Evolutionary conservation across 2,113 vertebrate species (phyloP), one percentile per base, ranked within the genome.

Genomic region (Thinocorus orbignyianus): DNA sequence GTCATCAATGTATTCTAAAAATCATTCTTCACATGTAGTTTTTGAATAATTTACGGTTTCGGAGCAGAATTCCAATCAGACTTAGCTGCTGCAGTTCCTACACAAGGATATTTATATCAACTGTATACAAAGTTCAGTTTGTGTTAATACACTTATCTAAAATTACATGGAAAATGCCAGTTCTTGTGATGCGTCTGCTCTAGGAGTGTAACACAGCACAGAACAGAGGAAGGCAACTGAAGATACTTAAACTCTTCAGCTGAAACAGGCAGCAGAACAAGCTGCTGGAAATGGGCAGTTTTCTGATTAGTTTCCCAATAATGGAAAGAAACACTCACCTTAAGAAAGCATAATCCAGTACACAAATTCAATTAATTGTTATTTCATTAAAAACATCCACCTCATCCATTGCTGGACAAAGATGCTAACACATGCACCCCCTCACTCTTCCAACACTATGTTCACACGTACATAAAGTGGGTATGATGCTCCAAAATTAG

Each of bases 1-100:
- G 52, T 82, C 71, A 94, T 85, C 39, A n/a, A 72, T 30, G 26
- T 90, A 78, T 69, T 93, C 80, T 72, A 76, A 90, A 96, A 94
- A 69, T 52, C 42, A 82, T 82, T 85, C 35, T 90, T 84, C 70
- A 41, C 35, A 79, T 44, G 16, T 28, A 55, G 25, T 30, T 87
- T 90, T 77, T 90, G 61, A 93, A 76, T 85, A 88, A 88, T 80
- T 85, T 88, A 88, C 65, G 7, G 44, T 52, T 96, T 88, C 58
- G 72, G 52, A 79, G 48, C 6, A 82, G 66, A 93, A 85, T 95
- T 85, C 22, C 4, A 90, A 69, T 76, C 66, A 82, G 52, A 55
- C 17, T 48, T 81, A 90, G 35, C 18, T 65, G 22, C 44, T 69
- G 30, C 20, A 76, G 33, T 76, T 94, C 88, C 76, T 8, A 92